Conservation (phyloP, 2,797 vertebrate genomes). For the Anguilla pacifica region DNA sequence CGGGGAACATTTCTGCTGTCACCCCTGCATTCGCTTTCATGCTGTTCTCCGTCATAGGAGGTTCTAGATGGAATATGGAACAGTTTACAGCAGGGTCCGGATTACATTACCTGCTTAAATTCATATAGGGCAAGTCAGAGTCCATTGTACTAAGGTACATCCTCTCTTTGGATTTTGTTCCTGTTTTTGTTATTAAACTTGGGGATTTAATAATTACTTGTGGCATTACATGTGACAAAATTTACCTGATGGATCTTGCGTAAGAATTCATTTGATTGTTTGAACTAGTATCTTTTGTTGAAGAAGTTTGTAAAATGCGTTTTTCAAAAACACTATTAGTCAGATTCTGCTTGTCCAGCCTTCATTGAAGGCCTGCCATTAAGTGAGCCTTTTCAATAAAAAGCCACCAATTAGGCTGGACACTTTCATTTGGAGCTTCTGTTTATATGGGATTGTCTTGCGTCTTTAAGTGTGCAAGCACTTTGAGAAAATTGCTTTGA, state of each 20-base stretch:
- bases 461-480: not conserved
- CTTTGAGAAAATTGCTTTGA: conserved; percentile 4
- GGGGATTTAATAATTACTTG: too few relatives aligned
- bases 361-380: not conserved
- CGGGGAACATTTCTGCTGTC: not conserved
- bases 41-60: not conserved
- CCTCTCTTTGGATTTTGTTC: too few relatives aligned
- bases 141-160: too few relatives aligned
- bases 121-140: too few relatives aligned
- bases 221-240: not conserved
- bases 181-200: too few relatives aligned
- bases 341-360: not conserved
- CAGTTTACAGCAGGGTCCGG: not conserved
- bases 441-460: not conserved
- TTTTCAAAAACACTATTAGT: not conserved
- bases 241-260: not conserved
- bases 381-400: not conserved
- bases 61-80: not conserved
- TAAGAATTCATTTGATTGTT: not conserved
- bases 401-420: not conserved
- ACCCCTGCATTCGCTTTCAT: not conserved
- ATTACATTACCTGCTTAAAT: not conserved
- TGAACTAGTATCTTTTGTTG: not conserved
- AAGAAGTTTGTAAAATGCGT: not conserved
- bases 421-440: not conserved